These are phyloP conservation scores for Amiota minor DNA, from an alignment of 2,888 invertebrate species.

Conservation along the genomic window DNA sequence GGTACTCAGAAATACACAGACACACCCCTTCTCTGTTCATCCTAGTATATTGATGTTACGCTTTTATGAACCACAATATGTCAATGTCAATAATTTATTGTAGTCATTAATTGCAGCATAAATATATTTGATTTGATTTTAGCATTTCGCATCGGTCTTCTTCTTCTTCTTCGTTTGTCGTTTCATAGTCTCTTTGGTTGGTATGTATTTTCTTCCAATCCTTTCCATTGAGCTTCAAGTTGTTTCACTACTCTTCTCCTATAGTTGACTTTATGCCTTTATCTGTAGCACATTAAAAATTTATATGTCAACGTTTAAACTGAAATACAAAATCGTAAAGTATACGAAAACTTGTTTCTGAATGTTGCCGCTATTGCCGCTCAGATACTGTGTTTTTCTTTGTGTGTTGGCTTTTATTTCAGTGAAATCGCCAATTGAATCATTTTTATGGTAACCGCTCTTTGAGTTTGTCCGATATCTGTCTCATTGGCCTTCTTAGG, in stretches of 20 bases:
- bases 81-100: conserved; percentile 59
- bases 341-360: conserved; percentile 54
- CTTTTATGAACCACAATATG: conserved; percentile 56
- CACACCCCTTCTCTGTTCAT: background rate
- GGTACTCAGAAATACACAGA: no score
- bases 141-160: conserved; percentile 58
- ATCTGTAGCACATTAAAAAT: conserved; percentile 61
- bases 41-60: background rate
- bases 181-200: background rate
- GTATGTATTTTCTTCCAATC: background rate
- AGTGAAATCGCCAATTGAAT: conserved; percentile 61
- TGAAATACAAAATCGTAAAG: conserved; percentile 36
- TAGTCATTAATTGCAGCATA: conserved; percentile 66
- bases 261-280: conserved; percentile 31
- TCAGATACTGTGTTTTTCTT: background rate
- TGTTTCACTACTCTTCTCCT: no score
- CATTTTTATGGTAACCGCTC: conserved; percentile 55
- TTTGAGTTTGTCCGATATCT: no score
- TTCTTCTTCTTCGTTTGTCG: background rate
- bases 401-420: conserved; percentile 43
- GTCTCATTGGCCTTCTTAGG: conserved; percentile 50
- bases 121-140: conserved; percentile 67
- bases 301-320: conserved; percentile 60
- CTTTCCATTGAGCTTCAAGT: no score
- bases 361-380: conserved; percentile 22